Evolutionary conservation across 2,888 invertebrate genomes (phyloP), one percentile per base, ranked within the genome.

Genomic region (Meiosimyza decipiens): DNA sequence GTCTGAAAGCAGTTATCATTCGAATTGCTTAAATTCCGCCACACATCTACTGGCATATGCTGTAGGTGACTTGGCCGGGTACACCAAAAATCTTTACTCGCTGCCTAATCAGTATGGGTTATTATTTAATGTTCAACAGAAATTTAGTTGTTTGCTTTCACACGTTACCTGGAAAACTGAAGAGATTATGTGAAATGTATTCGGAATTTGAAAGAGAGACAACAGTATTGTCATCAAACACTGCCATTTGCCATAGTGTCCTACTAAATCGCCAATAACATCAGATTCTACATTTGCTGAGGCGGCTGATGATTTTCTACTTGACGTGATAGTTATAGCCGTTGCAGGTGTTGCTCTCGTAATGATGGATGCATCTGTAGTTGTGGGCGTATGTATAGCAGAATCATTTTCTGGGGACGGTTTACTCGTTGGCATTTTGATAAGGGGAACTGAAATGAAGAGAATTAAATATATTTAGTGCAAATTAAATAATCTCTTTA

Each of bases 171-270:
- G 92, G 86, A 94, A 94, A 0, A 93, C 92, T 54, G 93, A 91
- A 68, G 92, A 90, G 85, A 92, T 92, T 82, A 94, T 94, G 86
- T 94, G 94, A 88, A 93, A 94, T 57, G 94, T 94, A 86, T 93
- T 93, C 2, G 94, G 94, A 80, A 94, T 90, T 81, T 94, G 94
- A 88, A 93, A 92, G 62, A 94, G 88, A 3, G 94, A 92, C 75
- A 94, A 87, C 60, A 94, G 87, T 81, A 94, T 91, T 5, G 94
- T 94, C 88, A 92, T 90, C 75, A 92, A 84, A 74, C 93, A 88
- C 86, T 94, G 94, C 94, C 94, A 94, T 77, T 90, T 89, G 64
- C 94, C 94, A 83, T 91, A 94, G 81, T 92, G 91, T 3, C 94
- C 94, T 79, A 94, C 92, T 62, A 91, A 88, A 40, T 89, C 87